Percentiles rank a stretch among this genome's conserved stretches.
Evolutionary conservation across 2,797 vertebrate genomes (phyloP).

Genomic region (Naso thynnoides): DNA sequence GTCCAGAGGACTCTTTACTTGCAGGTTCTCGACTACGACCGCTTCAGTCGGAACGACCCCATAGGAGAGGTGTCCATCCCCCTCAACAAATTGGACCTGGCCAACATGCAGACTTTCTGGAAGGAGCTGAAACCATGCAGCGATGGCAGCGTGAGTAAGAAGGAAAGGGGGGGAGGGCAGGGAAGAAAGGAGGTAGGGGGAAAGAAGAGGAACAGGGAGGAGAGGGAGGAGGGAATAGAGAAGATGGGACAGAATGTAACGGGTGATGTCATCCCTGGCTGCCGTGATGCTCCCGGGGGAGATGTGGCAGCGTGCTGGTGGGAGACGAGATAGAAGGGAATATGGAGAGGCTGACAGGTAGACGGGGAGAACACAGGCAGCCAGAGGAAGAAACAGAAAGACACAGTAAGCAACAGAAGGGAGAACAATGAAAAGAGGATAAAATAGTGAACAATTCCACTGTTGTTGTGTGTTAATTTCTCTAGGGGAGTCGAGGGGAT

Average conservation of each 20-base stretch:
- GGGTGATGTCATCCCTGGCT: slow-evolving; percentile 80
- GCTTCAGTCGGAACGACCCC: slow-evolving; percentile 98
- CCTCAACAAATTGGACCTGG: slow-evolving; percentile 97
- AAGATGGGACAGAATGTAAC: slow-evolving; percentile 72
- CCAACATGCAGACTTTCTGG: slow-evolving; percentile 99
- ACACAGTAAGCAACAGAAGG: slow-evolving; percentile 36
- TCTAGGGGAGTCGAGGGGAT: slow-evolving; percentile 90
- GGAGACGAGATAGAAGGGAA: slow-evolving; percentile 58
- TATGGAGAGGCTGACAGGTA: slow-evolving; percentile 61
- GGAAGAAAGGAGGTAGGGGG: slow-evolving; percentile 3
- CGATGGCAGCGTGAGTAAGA: slow-evolving; percentile 89
- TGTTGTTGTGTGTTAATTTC: slow-evolving; percentile 63
- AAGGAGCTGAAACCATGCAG: slow-evolving; percentile 99
- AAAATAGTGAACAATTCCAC: slow-evolving; percentile 34
- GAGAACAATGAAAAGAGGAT: slow-evolving; percentile 26
- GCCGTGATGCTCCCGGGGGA: slow-evolving; percentile 71
- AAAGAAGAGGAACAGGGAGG: slow-evolving; percentile 14
- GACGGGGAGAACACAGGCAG: slow-evolving; percentile 53
- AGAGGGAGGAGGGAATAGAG: slow-evolving; percentile 36
- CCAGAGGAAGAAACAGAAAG: slow-evolving; percentile 39
- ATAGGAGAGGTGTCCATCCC: slow-evolving; percentile 98
- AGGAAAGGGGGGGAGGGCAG: not conserved
- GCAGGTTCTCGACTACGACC: slow-evolving; percentile 98
- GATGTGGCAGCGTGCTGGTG: slow-evolving; percentile 65
- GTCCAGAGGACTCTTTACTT: slow-evolving; percentile 96